These are phyloP conservation scores for Bothrops jararaca DNA, from an alignment of 2,113 vertebrate genomes.

Conservation along the genomic window DNA sequence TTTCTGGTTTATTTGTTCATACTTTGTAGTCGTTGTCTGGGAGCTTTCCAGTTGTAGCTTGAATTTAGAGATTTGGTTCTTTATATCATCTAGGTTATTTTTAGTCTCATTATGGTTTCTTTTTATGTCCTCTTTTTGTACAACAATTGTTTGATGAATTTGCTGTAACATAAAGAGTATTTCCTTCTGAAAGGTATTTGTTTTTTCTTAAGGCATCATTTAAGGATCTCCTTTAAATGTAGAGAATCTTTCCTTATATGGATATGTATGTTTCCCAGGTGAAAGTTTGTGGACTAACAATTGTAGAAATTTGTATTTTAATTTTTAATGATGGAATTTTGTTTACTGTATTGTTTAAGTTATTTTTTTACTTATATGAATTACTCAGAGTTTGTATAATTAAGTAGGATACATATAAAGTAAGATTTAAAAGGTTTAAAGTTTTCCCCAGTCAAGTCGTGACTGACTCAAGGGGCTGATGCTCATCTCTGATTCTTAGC, in stretches of 20 bases:
- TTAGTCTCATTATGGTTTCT: no score
- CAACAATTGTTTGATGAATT: no score
- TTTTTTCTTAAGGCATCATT: no score
- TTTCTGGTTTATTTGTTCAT: no score
- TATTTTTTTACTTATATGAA: not conserved
- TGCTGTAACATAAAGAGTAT: no score
- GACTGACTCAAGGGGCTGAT: not conserved
- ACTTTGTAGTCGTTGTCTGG: no score
- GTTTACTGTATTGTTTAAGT: not conserved
- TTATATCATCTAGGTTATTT: no score
- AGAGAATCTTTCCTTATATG: not conserved
- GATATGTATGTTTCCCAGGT: not conserved
- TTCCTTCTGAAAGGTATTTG: no score
- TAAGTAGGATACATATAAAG: not conserved
- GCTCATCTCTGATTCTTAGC: not conserved
- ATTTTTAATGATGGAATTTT: not conserved
- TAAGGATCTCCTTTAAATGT: not conserved
- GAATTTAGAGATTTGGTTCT: no score
- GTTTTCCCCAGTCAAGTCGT: not conserved
- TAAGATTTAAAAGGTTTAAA: not conserved
- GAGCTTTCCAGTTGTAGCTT: no score
- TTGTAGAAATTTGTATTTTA: not conserved
- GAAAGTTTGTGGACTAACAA: not conserved
- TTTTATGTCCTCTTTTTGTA: no score
- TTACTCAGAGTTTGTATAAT: not conserved